Evolutionary conservation across 2,113 vertebrate genomes (phyloP).

Genomic region (Lophochroa leadbeateri): DNA sequence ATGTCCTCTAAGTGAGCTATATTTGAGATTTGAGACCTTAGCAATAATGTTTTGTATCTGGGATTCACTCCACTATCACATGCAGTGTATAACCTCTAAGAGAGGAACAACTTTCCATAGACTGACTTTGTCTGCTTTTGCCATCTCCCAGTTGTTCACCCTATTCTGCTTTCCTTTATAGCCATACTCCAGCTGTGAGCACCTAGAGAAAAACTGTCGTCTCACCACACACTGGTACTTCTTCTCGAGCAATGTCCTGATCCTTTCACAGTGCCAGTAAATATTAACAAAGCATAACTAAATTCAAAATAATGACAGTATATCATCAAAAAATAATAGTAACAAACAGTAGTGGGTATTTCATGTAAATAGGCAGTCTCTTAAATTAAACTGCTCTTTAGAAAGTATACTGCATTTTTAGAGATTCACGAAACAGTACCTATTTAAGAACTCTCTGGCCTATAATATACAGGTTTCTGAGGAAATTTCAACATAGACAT

Average conservation of each 20-base stretch:
- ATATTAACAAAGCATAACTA: not conserved
- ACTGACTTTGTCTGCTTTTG: not conserved
- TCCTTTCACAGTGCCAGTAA: not conserved
- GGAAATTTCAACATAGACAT: not conserved
- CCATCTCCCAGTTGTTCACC: not conserved
- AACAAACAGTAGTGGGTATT: not conserved
- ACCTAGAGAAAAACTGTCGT: not conserved
- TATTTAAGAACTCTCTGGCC: not conserved
- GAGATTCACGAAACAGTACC: not conserved
- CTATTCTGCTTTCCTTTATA: not conserved
- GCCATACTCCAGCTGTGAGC: not conserved
- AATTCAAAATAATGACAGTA: constrained; percentile 5
- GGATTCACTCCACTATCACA: not conserved
- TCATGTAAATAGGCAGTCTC: not conserved
- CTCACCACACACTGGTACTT: accelerated
- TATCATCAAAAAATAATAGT: not conserved
- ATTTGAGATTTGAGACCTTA: not conserved
- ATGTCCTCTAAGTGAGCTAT: not conserved
- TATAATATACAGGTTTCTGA: not conserved
- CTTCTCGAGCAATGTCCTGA: not conserved
- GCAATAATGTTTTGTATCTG: not conserved
- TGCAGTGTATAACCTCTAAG: not conserved
- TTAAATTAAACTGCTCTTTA: not conserved
- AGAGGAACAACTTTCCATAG: not conserved
- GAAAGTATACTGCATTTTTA: not conserved